Percentiles rank a stretch among this genome's conserved stretches.
Evolutionary conservation across 2,113 vertebrate species (phyloP).

Genomic region (Onychostoma macrolepis): DNA sequence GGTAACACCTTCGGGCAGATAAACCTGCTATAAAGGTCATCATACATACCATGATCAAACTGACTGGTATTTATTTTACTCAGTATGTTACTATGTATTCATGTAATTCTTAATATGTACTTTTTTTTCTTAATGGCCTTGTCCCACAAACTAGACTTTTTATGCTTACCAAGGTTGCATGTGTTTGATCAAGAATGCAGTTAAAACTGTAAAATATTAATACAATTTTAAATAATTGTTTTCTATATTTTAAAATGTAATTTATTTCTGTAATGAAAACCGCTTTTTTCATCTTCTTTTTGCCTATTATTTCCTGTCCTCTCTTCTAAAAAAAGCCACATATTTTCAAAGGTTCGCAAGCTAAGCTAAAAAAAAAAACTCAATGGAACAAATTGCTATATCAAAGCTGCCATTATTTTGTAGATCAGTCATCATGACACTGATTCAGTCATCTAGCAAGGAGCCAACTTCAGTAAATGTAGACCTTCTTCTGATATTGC

Average conservation of each 20-base stretch:
- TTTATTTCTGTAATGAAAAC: background rate
- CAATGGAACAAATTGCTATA: background rate
- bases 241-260: background rate
- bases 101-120: background rate
- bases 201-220: background rate
- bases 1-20: background rate
- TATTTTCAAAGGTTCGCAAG: background rate
- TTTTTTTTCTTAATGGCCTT: background rate
- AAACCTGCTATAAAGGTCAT: background rate
- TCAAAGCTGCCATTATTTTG: background rate
- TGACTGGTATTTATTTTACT: background rate
- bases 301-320: background rate
- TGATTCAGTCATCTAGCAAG: background rate
- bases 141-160: background rate
- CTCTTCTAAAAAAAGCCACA: background rate
- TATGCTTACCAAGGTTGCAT: background rate
- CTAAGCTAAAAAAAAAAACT: background rate
- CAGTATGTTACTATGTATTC: background rate
- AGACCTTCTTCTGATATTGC: conserved; percentile 1
- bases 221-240: background rate
- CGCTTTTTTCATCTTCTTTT: background rate
- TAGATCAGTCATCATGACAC: background rate
- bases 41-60: background rate
- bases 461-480: conserved; percentile 3
- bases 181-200: background rate